phyloP scores from a whole-genome alignment of 2,888 invertebrate species.

The Melanargia galathea region DNA sequence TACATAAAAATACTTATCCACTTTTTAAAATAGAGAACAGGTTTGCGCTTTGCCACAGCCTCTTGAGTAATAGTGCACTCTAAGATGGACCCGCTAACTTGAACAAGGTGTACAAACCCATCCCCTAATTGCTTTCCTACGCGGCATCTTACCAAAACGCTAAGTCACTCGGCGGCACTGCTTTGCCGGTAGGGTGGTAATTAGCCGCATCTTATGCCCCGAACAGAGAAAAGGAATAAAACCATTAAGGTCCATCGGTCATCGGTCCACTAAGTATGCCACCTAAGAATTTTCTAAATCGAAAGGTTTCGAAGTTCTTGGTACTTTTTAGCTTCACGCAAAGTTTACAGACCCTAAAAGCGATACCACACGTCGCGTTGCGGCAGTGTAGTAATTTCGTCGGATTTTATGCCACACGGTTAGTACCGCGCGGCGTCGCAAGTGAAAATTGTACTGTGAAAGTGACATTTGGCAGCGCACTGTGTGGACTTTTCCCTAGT shows the following conservation, averaged over 20 bases:
- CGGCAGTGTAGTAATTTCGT: no score
- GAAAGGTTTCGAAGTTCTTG: not conserved
- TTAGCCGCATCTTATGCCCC: constrained; percentile 11
- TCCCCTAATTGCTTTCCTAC: constrained; percentile 20
- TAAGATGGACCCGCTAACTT: not conserved
- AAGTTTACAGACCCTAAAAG: not conserved
- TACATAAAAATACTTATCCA: not conserved
- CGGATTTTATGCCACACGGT: no score
- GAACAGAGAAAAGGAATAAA: not conserved
- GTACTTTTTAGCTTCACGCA: not conserved
- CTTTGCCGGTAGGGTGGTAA: constrained; percentile 20
- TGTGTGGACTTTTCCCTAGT: no score
- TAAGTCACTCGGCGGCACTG: constrained; percentile 12
- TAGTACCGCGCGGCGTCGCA: no score
- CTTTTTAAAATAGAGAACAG: not conserved
- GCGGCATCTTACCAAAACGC: constrained; percentile 12
- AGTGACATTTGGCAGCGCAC: no score
- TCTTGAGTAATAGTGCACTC: constrained; percentile 11
- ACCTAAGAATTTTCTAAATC: not conserved
- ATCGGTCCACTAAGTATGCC: not conserved
- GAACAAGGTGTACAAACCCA: constrained; percentile 11
- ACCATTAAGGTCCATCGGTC: not conserved
- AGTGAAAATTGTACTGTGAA: no score
- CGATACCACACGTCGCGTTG: no score
- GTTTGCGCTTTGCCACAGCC: not conserved